A percentile compares a stretch with the other conserved stretches of the same genome.
phyloP scores from a whole-genome alignment of 2,888 invertebrate species.

The Dicyrtomina minuta region DNA sequence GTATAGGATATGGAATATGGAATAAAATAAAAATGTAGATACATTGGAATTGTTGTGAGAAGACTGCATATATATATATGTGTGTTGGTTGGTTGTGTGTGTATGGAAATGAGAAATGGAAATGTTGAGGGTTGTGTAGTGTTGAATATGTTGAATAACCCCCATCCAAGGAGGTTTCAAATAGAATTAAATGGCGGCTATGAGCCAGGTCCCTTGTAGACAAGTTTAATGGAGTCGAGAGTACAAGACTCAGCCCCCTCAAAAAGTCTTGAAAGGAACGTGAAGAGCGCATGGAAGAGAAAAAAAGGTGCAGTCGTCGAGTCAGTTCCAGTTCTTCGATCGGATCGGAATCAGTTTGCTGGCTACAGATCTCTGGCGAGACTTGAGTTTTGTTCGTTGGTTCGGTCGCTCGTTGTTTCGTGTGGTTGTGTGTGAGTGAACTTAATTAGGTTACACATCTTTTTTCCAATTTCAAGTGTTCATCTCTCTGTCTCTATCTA shows the following conservation, averaged over 20 bases:
- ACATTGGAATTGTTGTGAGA: no score
- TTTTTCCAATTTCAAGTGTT: slow-evolving; percentile 21
- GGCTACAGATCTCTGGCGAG: not conserved
- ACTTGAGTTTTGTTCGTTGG: not conserved
- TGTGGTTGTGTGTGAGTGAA: slow-evolving; percentile 23
- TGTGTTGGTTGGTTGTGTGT: no score
- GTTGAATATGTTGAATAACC: no score
- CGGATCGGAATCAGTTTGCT: slow-evolving; percentile 18
- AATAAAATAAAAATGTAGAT: no score
- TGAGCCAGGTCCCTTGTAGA: not conserved
- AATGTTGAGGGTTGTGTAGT: no score
- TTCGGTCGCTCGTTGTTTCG: not conserved
- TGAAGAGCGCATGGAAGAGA: slow-evolving; percentile 38
- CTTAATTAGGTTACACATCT: slow-evolving; percentile 19
- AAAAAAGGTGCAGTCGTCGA: slow-evolving; percentile 37
- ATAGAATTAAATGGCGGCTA: not conserved
- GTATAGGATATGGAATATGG: no score
- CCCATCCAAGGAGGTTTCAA: no score
- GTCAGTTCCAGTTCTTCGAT: slow-evolving; percentile 37
- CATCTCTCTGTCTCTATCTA: not conserved
- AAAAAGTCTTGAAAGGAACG: slow-evolving; percentile 15
- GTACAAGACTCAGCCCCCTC: no score
- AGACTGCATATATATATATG: no score
- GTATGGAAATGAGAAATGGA: no score
- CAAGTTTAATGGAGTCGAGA: not conserved